Evolutionary conservation across 2,113 vertebrate genomes (phyloP).

Genomic region (Narcine bancroftii): DNA sequence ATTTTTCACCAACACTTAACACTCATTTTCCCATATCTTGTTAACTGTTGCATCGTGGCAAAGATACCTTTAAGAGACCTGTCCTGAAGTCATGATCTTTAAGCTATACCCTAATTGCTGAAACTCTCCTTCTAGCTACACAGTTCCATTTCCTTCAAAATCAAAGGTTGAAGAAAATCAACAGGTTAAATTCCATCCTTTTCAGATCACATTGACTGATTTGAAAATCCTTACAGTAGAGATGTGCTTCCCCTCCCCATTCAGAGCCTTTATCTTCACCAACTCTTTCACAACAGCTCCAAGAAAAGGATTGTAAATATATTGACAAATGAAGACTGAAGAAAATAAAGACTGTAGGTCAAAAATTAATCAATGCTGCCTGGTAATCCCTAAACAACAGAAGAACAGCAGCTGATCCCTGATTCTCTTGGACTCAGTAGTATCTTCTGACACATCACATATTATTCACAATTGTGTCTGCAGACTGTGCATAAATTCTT

Average conservation of each 20-base stretch:
- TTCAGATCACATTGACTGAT: not conserved
- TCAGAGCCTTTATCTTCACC: not conserved
- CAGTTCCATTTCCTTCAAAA: not conserved
- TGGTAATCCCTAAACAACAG: conserved; percentile 12
- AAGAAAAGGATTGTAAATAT: not conserved
- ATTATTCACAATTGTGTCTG: conserved; percentile 30
- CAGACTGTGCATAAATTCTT: not conserved
- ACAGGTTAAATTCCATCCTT: not conserved
- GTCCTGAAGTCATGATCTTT: not conserved
- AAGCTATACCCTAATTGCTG: not conserved
- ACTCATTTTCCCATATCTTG: not conserved
- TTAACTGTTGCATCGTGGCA: not conserved
- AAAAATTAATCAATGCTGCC: conserved; percentile 14
- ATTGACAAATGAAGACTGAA: conserved; percentile 13
- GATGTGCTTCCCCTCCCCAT: not conserved
- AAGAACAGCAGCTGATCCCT: conserved; percentile 25
- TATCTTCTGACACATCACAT: conserved; percentile 29
- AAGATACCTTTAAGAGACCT: too few species aligned
- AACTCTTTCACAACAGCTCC: not conserved
- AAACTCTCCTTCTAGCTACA: not conserved
- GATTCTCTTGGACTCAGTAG: not conserved
- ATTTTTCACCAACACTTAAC: not conserved
- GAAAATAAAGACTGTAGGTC: conserved; percentile 22
- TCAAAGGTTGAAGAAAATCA: not conserved
- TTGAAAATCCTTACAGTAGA: not conserved